Evolutionary conservation across 2,888 invertebrate genomes (phyloP), one percentile per base, ranked within the genome.

Genomic region (Oasisia sp.): DNA sequence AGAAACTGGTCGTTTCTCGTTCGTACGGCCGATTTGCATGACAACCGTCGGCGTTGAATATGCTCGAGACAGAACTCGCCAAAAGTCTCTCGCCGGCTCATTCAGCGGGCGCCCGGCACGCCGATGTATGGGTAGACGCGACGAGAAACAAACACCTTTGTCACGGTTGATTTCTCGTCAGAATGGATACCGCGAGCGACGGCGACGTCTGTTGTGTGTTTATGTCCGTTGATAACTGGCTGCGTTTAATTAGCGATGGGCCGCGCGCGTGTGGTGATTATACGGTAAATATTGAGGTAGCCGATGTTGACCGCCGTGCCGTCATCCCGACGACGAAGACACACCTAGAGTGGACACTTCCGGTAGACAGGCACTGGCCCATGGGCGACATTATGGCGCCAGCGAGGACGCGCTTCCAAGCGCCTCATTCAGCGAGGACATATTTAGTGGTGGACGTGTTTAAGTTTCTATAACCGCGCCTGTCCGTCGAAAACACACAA

Each of bases 141-240:
- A 27, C 74, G 74, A 74, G 74, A 74, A 74, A 74, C 27, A 74
- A 74, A 74, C 74, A 74, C 74, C 74, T 74, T 74, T 74, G 74
- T 74, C 74, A 74, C 14, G 74, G 14, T 4, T 74, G 74, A 74
- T 74, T 74, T 74, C 74, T 74, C 74, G 74, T 74, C 74, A 74
- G 74, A 74, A 74, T 74, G 74, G 19, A 74, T 74, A 74, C 7
- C 74, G 56, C 56, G 56, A 4, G 14, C 56, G 19, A 19, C 56
- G 2, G 74, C 74, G 74, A 74, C 74, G 74, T 4, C 4, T 19
- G 74, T 7, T 74, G 27, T 27, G 27, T 74, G 74, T 27, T 5
- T 74, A 27, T 74, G 74, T 7, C 27, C 27, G 19, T 74, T n/a
- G 74, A n/a, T 74, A 74, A 74, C 74, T 74, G 14, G 50, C 27